A percentile compares a stretch with the other conserved stretches of the same genome.
These are phyloP conservation scores for Drosophila kuntzei DNA, from an alignment of 2,888 invertebrate genomes.

Conservation along the genomic window DNA sequence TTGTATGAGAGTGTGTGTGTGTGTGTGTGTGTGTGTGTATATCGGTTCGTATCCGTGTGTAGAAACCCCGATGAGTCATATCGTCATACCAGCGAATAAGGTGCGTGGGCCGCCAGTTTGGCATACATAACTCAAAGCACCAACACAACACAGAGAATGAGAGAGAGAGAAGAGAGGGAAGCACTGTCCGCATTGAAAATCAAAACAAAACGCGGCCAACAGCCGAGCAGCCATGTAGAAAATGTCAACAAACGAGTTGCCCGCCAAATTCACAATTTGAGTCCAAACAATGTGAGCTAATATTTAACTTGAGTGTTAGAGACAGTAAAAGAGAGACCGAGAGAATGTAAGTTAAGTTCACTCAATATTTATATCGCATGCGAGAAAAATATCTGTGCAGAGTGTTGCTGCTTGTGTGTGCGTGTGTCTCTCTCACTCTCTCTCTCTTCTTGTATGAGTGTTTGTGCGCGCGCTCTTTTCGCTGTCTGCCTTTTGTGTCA, in stretches of 20 bases:
- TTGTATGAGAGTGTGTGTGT: constrained; percentile 29
- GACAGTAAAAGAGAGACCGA: constrained; percentile 9
- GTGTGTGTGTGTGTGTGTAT: constrained; percentile 17
- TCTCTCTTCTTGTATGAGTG: constrained; percentile 19
- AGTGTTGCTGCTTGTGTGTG: neutral
- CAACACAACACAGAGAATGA: constrained; percentile 37
- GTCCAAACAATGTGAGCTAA: constrained; percentile 25
- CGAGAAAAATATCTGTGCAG: constrained; percentile 38
- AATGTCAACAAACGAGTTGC: constrained; percentile 77
- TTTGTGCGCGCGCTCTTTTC: constrained; percentile 29
- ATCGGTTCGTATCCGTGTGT: constrained; percentile 57
- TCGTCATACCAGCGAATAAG: constrained; percentile 53
- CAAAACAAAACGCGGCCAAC: constrained; percentile 71
- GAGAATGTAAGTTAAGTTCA: neutral
- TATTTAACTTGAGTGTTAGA: constrained; percentile 30
- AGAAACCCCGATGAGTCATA: constrained; percentile 85
- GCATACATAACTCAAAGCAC: constrained; percentile 62
- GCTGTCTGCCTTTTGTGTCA: constrained; percentile 48
- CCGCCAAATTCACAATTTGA: constrained; percentile 76
- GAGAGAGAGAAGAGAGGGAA: constrained; percentile 1
- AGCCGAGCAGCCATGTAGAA: constrained; percentile 53
- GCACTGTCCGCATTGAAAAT: constrained; percentile 40
- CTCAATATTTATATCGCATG: constrained; percentile 59
- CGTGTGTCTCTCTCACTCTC: neutral
- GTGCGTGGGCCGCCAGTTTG: constrained; percentile 60